phyloP scores from a whole-genome alignment of 2,888 invertebrate species.

The Melangyna quadrimaculata region DNA sequence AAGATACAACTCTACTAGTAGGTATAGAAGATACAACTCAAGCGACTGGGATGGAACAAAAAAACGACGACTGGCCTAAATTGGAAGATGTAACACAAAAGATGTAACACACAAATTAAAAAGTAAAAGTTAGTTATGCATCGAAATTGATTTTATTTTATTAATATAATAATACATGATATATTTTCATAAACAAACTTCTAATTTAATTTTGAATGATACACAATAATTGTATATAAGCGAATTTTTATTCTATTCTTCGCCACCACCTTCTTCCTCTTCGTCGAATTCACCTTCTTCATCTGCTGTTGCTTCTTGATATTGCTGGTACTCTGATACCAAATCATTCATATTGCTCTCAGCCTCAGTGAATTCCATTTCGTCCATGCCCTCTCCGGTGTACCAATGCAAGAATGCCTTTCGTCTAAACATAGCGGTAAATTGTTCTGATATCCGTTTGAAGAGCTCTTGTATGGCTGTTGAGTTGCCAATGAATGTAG shows the following conservation, averaged over 20 bases:
- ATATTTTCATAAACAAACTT: constrained; percentile 27
- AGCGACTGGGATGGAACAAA: too few species aligned
- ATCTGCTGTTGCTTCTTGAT: constrained; percentile 93
- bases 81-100: too few species aligned
- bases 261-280: constrained; percentile 80
- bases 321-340: constrained; percentile 97
- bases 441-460: constrained; percentile 95
- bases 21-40: too few species aligned
- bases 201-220: constrained; percentile 16
- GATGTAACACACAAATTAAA: not conserved
- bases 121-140: not conserved
- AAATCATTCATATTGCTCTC: constrained; percentile 97
- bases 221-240: not conserved
- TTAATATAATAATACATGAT: constrained; percentile 12
- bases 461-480: constrained; percentile 96
- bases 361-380: constrained; percentile 97
- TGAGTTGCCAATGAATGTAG: constrained; percentile 96
- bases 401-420: constrained; percentile 99
- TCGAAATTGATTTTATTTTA: not conserved
- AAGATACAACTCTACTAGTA: too few species aligned
- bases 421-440: constrained; percentile 97
- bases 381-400: constrained; percentile 98
- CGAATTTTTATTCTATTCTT: constrained; percentile 74
- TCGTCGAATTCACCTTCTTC: constrained; percentile 92
- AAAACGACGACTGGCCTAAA: too few species aligned